These are phyloP conservation scores for Microcebus tavaratra DNA, from an alignment of 2,113 vertebrate genomes.

Conservation along the genomic window DNA sequence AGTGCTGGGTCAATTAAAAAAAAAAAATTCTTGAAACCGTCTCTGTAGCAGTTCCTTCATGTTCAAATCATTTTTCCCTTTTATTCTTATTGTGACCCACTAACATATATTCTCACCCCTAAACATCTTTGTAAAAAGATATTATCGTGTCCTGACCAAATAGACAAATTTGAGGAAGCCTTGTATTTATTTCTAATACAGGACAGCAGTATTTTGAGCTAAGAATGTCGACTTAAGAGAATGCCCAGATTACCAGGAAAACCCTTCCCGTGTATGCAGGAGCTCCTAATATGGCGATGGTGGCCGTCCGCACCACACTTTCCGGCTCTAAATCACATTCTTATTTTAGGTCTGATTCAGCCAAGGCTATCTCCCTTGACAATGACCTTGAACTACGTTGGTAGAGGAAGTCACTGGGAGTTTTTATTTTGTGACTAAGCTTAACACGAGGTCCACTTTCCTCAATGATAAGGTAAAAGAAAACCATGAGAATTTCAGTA, in stretches of 20 bases:
- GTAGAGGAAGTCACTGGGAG: conserved; percentile 20
- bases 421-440: conserved; percentile 25
- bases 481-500: not conserved
- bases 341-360: conserved; percentile 80
- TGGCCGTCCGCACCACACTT: conserved; percentile 56
- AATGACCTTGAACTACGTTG: conserved; percentile 66
- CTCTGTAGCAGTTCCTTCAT: not conserved
- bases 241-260: conserved; percentile 48
- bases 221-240: conserved; percentile 68
- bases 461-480: not conserved
- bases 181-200: not conserved
- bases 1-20: not conserved
- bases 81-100: not conserved
- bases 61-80: not conserved
- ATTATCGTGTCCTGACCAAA: not conserved
- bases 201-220: conserved; percentile 69
- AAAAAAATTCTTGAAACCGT: not conserved
- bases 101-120: conserved; percentile 2
- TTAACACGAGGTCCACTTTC: not conserved
- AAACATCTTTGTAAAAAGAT: not conserved
- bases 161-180: not conserved
- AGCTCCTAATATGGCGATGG: conserved; percentile 76
- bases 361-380: conserved; percentile 30
- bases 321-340: conserved; percentile 59
- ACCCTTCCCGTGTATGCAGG: not conserved